phyloP scores from a whole-genome alignment of 1,140 invertebrate genomes.

The Venturia canescens region DNA sequence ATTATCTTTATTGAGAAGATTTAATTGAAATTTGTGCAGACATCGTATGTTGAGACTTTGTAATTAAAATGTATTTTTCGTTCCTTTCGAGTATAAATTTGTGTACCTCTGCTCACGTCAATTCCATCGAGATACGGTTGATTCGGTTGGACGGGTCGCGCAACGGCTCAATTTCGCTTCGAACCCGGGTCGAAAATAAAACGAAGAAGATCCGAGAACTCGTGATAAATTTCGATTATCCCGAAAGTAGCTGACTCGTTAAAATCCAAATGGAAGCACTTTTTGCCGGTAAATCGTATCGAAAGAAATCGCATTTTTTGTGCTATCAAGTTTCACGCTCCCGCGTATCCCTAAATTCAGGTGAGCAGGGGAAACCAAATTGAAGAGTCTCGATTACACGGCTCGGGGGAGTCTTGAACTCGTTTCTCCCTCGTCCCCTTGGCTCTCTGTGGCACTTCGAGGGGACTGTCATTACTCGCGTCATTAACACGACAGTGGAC shows the following conservation, averaged over 20 bases:
- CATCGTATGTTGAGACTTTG: neutral
- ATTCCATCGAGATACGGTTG: no score
- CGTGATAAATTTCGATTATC: no score
- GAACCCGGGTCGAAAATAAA: no score
- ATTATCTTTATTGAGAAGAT: neutral
- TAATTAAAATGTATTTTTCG: no score
- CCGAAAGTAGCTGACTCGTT: no score
- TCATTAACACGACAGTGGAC: conserved; percentile 37
- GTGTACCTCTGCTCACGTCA: no score
- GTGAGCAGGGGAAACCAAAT: neutral
- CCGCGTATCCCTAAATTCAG: neutral
- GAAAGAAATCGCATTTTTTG: neutral
- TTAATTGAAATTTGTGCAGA: neutral
- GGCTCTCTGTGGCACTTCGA: neutral
- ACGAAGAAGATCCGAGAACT: no score
- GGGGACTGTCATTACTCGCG: conserved; percentile 29
- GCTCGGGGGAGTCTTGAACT: conserved; percentile 6
- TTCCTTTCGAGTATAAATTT: no score
- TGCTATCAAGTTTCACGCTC: neutral
- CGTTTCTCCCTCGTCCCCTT: conserved; percentile 4
- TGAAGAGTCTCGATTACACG: conserved; percentile 1
- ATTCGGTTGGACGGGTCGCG: no score
- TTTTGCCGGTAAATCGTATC: neutral
- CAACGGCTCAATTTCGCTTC: no score
- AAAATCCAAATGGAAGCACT: neutral